phyloP scores from a whole-genome alignment of 2,888 invertebrate genomes.

The Luperina nickerlii region DNA sequence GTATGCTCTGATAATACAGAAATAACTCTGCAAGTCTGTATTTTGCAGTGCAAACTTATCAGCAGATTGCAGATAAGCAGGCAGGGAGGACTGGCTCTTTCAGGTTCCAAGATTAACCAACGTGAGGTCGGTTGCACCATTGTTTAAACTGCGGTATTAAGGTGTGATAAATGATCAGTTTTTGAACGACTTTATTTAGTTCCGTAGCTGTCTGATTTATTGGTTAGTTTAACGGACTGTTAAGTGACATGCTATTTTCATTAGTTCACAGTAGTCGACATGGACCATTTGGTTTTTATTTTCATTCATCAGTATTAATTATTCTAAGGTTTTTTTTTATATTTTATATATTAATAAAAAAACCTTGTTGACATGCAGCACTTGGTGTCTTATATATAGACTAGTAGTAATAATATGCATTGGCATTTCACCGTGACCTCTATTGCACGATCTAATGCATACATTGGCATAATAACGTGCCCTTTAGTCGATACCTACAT shows the following conservation, averaged over 20 bases:
- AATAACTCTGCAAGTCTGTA: conserved; percentile 46
- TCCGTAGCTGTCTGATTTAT: not conserved
- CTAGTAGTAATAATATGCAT: conserved; percentile 7
- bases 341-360: too few species aligned
- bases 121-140: conserved; percentile 17
- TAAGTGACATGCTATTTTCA: not conserved
- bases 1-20: conserved; percentile 37
- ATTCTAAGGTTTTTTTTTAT: too few species aligned
- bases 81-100: conserved; percentile 49
- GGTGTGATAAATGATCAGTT: not conserved
- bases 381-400: not conserved
- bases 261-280: not conserved
- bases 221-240: not conserved
- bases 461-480: not conserved
- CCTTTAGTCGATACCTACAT: not conserved
- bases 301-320: not conserved
- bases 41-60: conserved; percentile 49
- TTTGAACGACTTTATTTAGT: not conserved
- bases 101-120: conserved; percentile 55
- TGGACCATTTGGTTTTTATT: not conserved
- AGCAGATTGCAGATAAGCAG: conserved; percentile 58
- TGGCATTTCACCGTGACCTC: not conserved
- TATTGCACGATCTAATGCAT: not conserved
- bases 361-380: not conserved
- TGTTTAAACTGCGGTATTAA: conserved; percentile 19